Base-by-base conservation (phyloP, 1,140 invertebrate species). In the Drosophila tani region DNA sequence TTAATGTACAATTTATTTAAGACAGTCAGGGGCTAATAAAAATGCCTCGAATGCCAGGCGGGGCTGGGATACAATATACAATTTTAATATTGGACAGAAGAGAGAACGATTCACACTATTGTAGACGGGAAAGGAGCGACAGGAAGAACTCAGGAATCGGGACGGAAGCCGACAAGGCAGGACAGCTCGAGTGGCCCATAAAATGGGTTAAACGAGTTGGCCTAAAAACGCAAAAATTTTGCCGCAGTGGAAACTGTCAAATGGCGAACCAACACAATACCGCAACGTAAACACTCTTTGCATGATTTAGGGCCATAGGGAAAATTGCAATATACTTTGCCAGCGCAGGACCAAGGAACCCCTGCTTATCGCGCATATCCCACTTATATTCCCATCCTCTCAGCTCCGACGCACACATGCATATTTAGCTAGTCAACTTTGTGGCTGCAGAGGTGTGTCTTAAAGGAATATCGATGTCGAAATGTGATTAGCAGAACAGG, bases 1-100 rank as follows among this genome's bases (percentile, higher is more conserved):
- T 91, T 91, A 82, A 86, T 83, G 82, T 81, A 79, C 53, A 91
- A 87, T 82, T 86, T 91, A 91, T 91, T 82, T 83, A 81, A 86
- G 79, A 91, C 82, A 75, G 73, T 75, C 65, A 27, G 60, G 75
- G 53, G 85, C 74, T 88, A 85, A 88, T 88, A 88, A 90, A 88
- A 88, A 75, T 79, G 84, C 85, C 84, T 75, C 65, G 68, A 79
- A 79, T 74, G 45, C 51, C 73, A 43, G 60, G 41, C 53, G 24
- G 53, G 38, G 32, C 38, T 58, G 60, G 45, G 8, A 35, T 11
- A 35, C 62, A 81, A 78, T 56, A 79, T 56, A 75, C 56, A 67
- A 63, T 24, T 58, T 67, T 45, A 47, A 75, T 62, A 65, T 24
- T 17, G 64, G 63, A 45, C 63, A 68, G 50, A 43, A 5, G 32